Conservation (phyloP, 2,113 vertebrate genomes). For the Mola mola region DNA sequence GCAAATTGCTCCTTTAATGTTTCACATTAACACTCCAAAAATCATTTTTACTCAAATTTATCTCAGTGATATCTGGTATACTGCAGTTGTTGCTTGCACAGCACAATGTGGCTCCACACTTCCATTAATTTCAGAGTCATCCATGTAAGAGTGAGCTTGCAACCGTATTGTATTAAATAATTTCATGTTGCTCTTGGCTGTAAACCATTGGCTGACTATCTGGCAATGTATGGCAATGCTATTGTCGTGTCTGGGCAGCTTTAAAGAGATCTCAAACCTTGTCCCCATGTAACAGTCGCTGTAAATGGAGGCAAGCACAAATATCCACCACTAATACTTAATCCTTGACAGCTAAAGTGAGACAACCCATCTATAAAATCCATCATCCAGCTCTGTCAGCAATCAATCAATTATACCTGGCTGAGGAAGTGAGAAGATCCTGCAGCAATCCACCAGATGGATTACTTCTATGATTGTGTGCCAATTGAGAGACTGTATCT, state of each 20-base stretch:
- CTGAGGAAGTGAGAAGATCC: conserved; percentile 34
- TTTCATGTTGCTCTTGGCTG: not conserved
- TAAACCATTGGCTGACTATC: conserved; percentile 9
- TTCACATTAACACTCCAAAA: too few relatives aligned
- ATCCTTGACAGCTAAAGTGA: conserved; percentile 34
- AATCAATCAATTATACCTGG: conserved; percentile 52
- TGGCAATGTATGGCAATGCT: not conserved
- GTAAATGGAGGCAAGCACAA: not conserved
- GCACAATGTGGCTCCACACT: too few relatives aligned
- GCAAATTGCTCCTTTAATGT: too few relatives aligned
- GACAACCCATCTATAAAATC: conserved; percentile 33
- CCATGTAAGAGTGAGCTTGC: too few relatives aligned
- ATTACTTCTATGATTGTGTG: not conserved
- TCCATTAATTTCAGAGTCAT: too few relatives aligned
- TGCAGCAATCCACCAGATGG: not conserved
- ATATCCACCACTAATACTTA: conserved; percentile 43
- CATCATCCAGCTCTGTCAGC: conserved; percentile 32
- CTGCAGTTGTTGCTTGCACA: too few relatives aligned
- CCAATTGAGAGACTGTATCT: not conserved
- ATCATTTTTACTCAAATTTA: too few relatives aligned
- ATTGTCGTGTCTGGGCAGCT: conserved; percentile 17
- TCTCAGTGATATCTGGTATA: too few relatives aligned
- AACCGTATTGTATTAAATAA: too few relatives aligned
- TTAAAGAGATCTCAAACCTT: conserved; percentile 55
- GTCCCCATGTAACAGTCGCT: conserved; percentile 11